Conservation (phyloP, 2,888 invertebrate genomes). For the Crioceris asparagi region DNA sequence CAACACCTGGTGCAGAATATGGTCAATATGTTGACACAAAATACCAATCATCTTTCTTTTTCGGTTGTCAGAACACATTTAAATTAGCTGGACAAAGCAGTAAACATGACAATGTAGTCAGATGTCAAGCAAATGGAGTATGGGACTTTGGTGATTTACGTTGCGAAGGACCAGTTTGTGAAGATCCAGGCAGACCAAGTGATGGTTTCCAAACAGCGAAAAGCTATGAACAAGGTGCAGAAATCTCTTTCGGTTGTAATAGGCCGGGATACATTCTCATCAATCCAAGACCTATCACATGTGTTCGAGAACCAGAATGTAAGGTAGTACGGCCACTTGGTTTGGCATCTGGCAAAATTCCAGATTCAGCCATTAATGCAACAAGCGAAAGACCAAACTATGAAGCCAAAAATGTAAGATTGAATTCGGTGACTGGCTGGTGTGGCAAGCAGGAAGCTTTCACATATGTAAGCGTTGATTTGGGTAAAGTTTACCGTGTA, state of each 20-base stretch:
- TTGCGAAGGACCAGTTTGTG: constrained; percentile 94
- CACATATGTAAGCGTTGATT: constrained; percentile 89
- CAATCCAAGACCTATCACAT: constrained; percentile 81
- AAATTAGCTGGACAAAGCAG: constrained; percentile 87
- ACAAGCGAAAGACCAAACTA: constrained; percentile 88
- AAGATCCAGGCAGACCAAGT: constrained; percentile 88
- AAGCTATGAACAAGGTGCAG: constrained; percentile 81
- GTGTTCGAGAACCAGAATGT: constrained; percentile 87
- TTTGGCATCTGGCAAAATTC: constrained; percentile 58
- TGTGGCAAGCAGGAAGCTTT: constrained; percentile 95
- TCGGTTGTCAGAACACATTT: constrained; percentile 93
- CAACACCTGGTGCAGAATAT: constrained; percentile 89
- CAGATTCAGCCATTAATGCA: constrained; percentile 90
- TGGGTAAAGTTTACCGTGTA: constrained; percentile 85
- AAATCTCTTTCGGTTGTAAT: constrained; percentile 82
- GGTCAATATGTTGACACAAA: constrained; percentile 79
- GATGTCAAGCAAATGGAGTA: constrained; percentile 82
- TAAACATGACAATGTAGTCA: constrained; percentile 82
- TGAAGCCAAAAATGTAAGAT: constrained; percentile 76
- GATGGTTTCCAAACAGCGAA: constrained; percentile 80
- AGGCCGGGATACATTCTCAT: constrained; percentile 88
- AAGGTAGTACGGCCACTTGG: constrained; percentile 86
- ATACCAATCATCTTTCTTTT: constrained; percentile 89
- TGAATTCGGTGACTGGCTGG: constrained; percentile 92
- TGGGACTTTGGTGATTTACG: constrained; percentile 97